Base-by-base conservation (phyloP, 2,113 vertebrate species). In the Gila orcuttii region DNA sequence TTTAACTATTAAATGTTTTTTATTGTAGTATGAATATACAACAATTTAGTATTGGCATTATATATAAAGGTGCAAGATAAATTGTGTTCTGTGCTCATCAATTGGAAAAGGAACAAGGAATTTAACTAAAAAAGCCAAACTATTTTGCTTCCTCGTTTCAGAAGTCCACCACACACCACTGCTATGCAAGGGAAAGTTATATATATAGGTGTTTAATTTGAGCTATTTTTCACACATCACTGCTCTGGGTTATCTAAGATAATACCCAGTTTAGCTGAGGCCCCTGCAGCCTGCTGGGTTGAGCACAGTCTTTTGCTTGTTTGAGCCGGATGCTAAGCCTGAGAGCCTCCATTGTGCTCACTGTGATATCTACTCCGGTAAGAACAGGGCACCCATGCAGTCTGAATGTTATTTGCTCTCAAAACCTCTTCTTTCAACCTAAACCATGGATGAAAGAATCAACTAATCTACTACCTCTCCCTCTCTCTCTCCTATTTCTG, bases 391-490 rank as follows among this genome's bases (percentile, higher is more conserved):
- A 90, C 91, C 91, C 91, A 91, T 93, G 93, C 93, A 94, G 93
- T 94, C 93, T 92, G 93, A 94, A 93, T 93, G 93, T 92, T 93
- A 94, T 94, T 95, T 90, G 88, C 47, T 62, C 52, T 92, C 90
- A 92, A 91, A 93, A 92, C 90, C 90, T 86, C 90, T 88, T 91
- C 90, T 94, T 93, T 94, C 92, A 93, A 92, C 92, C 92, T 89
- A 93, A 93, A 91, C 91, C 78, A 87, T 86, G 87, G 91, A 90
- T 92, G 88, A 94, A 94, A 93, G 91, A 95, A 94, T 93, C 92
- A 93, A 94, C 94, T 94, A 93, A 92, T 92, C 92, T 80, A 68
- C 83, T 82, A 69, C 81, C 57, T 81, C 47, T 77, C 76, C 28
- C 33, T 42, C 21, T 66, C 23, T 66, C 23, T 62, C 13, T 17